These are phyloP conservation scores for Chironomus striatipennis DNA, from an alignment of 1,140 invertebrate genomes.

Conservation along the genomic window DNA sequence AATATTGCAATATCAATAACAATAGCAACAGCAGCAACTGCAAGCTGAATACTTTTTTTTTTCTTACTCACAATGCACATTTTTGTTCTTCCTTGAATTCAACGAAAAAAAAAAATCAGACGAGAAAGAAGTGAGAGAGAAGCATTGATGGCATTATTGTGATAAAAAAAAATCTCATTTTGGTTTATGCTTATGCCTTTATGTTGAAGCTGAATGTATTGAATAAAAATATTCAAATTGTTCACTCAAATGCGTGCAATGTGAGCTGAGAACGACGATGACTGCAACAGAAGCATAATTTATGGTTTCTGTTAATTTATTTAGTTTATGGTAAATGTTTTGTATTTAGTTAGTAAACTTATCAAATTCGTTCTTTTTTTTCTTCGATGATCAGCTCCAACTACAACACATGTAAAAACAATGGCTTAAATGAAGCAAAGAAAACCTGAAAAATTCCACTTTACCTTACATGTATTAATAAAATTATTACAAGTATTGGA, in stretches of 20 bases:
- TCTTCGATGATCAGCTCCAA: too few relatives aligned
- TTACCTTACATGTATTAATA: too few relatives aligned
- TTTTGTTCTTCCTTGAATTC: neutral
- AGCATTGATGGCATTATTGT: neutral
- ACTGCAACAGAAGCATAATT: neutral
- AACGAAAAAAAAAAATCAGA: neutral
- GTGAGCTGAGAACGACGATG: neutral
- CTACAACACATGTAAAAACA: too few relatives aligned
- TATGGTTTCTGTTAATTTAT: slow-evolving; percentile 8
- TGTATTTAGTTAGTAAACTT: neutral
- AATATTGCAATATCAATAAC: neutral
- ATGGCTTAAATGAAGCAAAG: too few relatives aligned
- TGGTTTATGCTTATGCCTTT: too few relatives aligned
- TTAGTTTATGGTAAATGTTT: slow-evolving; percentile 11
- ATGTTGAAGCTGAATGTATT: too few relatives aligned
- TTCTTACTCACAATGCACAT: too few relatives aligned
- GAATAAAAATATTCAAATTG: neutral
- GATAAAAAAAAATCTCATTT: neutral
- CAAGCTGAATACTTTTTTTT: too few relatives aligned
- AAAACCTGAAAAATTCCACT: too few relatives aligned
- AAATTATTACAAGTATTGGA: too few relatives aligned
- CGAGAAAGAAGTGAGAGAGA: neutral
- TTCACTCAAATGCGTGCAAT: neutral
- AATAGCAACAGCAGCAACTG: neutral
- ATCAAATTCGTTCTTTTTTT: neutral